Evolutionary conservation across 1,140 invertebrate genomes (phyloP).

Genomic region (Lineus longissimus): DNA sequence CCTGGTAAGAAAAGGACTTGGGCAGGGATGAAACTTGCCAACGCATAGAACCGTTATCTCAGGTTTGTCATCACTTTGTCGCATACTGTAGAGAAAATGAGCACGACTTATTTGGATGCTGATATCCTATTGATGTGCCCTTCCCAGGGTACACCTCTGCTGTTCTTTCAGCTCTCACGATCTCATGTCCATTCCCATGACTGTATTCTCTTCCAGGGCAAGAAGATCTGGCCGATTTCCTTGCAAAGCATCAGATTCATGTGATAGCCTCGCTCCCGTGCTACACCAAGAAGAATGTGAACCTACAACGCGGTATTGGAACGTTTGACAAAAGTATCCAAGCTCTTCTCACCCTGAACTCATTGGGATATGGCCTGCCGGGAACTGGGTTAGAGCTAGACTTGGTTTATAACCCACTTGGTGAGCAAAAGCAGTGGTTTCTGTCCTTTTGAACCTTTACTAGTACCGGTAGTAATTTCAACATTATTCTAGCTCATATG

Average conservation of each 20-base stretch:
- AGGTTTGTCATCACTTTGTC: no score
- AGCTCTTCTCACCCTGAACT: conserved; percentile 27
- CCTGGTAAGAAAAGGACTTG: conserved; percentile 27
- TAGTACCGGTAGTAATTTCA: no score
- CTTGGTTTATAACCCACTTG: conserved; percentile 33
- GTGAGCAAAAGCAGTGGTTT: conserved; percentile 22
- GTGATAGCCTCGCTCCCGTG: conserved; percentile 33
- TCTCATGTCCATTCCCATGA: no score
- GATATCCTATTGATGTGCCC: no score
- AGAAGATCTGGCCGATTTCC: conserved; percentile 31
- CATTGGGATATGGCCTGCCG: conserved; percentile 26
- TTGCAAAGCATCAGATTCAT: conserved; percentile 25
- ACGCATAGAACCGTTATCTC: neutral
- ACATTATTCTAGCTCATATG: no score
- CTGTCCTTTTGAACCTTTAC: no score
- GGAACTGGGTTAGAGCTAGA: conserved; percentile 23
- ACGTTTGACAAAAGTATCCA: conserved; percentile 35
- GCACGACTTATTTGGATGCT: no score
- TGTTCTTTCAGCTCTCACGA: neutral
- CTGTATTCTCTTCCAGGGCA: conserved; percentile 30
- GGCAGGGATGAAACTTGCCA: neutral
- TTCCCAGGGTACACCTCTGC: neutral
- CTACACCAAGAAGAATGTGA: conserved; percentile 34
- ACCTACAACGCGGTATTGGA: conserved; percentile 29
- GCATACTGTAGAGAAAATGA: no score